Evolutionary conservation across 2,888 invertebrate genomes (phyloP), one percentile per base, ranked within the genome.

Genomic region (Selenia dentaria): DNA sequence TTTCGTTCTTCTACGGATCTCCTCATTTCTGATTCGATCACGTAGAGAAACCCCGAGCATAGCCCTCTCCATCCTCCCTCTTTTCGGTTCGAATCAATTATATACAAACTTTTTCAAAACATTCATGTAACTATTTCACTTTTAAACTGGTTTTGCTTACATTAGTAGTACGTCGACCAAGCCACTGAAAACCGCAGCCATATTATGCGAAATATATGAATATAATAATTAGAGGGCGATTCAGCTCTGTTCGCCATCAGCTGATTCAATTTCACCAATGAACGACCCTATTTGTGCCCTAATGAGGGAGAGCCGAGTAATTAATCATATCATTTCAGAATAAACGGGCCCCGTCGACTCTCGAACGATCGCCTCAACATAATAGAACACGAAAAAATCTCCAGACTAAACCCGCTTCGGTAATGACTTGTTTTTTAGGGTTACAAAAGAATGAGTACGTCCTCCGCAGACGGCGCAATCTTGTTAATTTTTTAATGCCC

Each of bases 341-440:
- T 85, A 79, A 86, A 76, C 83, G 80, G 78, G 77, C 69, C 72
- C 73, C 71, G 77, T 73, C 74, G 78, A 70, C 64, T 69, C 67
- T 51, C 78, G 74, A 77, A 65, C 83, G 78, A 85, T 84, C 85
- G 83, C 82, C 70, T 73, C 64, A 65, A 74, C 81, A 90, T 88
- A 89, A 89, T 84, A 74, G 78, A 81, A 73, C 74, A 77, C 71
- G 77, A 84, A 87, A 88, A 84, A 86, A 83, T 76, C 72, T 65
- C 73, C 64, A 71, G 76, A 85, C 81, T 86, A 78, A 83, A 83
- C 87, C 74, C 79, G 83, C 78, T 73, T 72, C 80, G 82, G 77
- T 90, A 90, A 90, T 90, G 89, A 89, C 89, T 90, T 90, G 90
- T 89, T 90, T 89, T 89, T 87, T 83, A 86, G 84, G 84, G 86